Evolutionary conservation across 2,888 invertebrate species (phyloP), one percentile per base, ranked within the genome.

Genomic region (Ferdinandea cuprea): DNA sequence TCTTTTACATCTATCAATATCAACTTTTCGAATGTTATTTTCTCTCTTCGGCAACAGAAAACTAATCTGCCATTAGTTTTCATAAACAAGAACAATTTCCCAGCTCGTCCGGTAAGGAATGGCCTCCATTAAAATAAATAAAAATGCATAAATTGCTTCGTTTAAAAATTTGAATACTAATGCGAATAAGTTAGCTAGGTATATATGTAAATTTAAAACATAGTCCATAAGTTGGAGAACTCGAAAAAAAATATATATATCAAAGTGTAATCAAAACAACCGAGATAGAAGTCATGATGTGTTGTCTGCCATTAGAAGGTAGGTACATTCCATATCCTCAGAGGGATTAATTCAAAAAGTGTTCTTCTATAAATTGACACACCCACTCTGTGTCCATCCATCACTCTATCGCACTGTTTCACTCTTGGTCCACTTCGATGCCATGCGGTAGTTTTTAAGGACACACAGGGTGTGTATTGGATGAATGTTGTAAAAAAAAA

Each of bases 261-360:
- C 58, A 52, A 56, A 74, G 54, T 69, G 76, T 50, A 58, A 80
- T 69, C 48, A 77, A 81, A 81, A 81, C 69, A 81, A 76, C 48
- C 21, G 65, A 71, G 58, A 59, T 76, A 81, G 50, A 65, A 77
- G 80, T 80, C 80, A 74, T 71, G 58, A 77, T 71, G 59, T 37
- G 63, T 42, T 77, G 59, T 71, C 56, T 44, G 25, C 63, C 63
- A 69, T 69, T 69, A 69, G n/a, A n/a, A n/a, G n/a, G n/a, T n/a
- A n/a, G n/a, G 50, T 71, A 65, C 65, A 69, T 44, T 30, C 3
- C 44, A 63, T 63, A 28, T 73, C 68, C 74, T 48, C 15, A 13
- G 48, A 9, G 63, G 30, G 30, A 28, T 28, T 30, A 37, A 68
- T 40, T 63, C 19, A 40, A 58, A 37, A 74, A 50, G 59, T 25